phyloP scores from a whole-genome alignment of 2,888 invertebrate genomes.

The Cerastis rubricosa region DNA sequence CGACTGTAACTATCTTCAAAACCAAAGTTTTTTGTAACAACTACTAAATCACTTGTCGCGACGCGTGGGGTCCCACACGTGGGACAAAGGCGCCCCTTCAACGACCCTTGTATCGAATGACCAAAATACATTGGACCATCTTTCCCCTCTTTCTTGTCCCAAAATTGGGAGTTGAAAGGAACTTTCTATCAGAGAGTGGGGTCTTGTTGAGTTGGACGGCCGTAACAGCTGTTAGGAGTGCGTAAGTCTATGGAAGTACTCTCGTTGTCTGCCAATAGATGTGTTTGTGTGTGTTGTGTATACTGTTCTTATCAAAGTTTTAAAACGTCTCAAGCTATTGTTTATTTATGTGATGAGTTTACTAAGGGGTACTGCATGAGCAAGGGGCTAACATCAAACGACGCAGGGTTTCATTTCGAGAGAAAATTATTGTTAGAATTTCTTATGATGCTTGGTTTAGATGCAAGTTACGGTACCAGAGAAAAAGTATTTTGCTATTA shows the following conservation, averaged over 20 bases:
- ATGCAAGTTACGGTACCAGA: background rate
- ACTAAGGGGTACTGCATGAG: slow-evolving; percentile 45
- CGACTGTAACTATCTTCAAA: slow-evolving; percentile 60
- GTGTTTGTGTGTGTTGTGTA: slow-evolving; percentile 48
- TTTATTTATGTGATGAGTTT: slow-evolving; percentile 66
- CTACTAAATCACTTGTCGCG: slow-evolving; percentile 87
- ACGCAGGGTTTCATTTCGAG: slow-evolving; percentile 13
- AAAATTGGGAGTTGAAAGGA: slow-evolving; percentile 51
- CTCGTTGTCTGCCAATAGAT: slow-evolving; percentile 80
- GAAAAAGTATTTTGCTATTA: background rate
- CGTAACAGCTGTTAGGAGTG: slow-evolving; percentile 81
- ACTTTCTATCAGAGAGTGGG: slow-evolving; percentile 52
- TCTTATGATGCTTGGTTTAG: slow-evolving; percentile 23
- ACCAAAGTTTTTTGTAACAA: slow-evolving; percentile 77
- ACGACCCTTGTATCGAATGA: slow-evolving; percentile 72
- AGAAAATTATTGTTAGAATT: slow-evolving; percentile 41
- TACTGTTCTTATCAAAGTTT: slow-evolving; percentile 68
- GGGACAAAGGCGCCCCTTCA: slow-evolving; percentile 80
- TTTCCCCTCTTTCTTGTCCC: slow-evolving; percentile 48
- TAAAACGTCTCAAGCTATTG: slow-evolving; percentile 63
- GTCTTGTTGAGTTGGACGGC: slow-evolving; percentile 69
- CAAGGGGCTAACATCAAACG: slow-evolving; percentile 49
- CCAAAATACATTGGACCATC: slow-evolving; percentile 68
- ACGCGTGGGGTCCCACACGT: slow-evolving; percentile 88
- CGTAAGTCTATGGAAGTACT: slow-evolving; percentile 83